Percentiles rank a stretch among this genome's conserved stretches.
These are phyloP conservation scores for Oreochromis niloticus DNA, from an alignment of 2,113 vertebrate genomes.

Conservation along the genomic window DNA sequence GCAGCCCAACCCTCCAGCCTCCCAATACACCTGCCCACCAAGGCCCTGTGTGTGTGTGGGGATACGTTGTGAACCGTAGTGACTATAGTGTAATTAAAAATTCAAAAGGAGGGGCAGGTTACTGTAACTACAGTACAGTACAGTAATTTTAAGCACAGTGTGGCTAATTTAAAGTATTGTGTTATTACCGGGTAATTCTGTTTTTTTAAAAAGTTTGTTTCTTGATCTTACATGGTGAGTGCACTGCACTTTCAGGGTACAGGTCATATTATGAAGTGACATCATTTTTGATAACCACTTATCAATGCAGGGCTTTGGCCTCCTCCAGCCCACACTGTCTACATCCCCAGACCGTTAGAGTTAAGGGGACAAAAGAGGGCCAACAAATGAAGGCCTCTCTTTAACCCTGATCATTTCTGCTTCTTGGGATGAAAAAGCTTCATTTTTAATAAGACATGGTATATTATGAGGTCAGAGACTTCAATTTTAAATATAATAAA, in stretches of 20 bases:
- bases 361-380: not conserved
- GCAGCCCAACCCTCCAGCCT: not conserved
- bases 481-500: not conserved
- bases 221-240: not conserved
- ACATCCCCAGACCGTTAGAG: rapidly evolving
- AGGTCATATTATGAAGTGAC: rapidly evolving
- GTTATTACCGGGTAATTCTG: rapidly evolving
- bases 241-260: rapidly evolving
- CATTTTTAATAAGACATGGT: not conserved
- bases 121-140: not conserved
- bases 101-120: not conserved
- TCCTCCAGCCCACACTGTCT: not conserved
- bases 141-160: not conserved
- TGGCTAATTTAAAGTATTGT: rapidly evolving
- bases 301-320: not conserved
- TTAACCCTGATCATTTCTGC: not conserved
- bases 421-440: not conserved
- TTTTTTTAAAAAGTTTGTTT: not conserved
- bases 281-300: not conserved
- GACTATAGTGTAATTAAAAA: not conserved
- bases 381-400: not conserved
- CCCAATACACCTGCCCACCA: not conserved
- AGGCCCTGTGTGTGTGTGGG: not conserved
- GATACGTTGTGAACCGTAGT: not conserved
- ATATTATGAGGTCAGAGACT: not conserved